A percentile compares a stretch with the other conserved stretches of the same genome.
Conservation (phyloP, 2,797 vertebrate genomes). For the Microctenopoma stevenorrisi region DNA sequence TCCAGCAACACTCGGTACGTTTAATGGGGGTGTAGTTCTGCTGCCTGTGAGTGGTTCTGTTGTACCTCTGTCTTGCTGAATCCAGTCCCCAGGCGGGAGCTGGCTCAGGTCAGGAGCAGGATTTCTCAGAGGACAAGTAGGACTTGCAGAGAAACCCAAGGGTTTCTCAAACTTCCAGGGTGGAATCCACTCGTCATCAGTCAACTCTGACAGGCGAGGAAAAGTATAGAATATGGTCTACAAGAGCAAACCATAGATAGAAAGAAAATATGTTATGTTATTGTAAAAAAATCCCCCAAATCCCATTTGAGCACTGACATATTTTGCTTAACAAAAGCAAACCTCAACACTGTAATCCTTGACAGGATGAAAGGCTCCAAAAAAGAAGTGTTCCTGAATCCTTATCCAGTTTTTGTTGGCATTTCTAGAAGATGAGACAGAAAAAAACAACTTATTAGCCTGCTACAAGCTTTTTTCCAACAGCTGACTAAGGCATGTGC, state of each 20-base stretch:
- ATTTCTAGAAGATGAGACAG: slow-evolving; percentile 82
- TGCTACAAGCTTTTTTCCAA: background rate
- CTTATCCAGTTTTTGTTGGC: slow-evolving; percentile 93
- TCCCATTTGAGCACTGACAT: background rate
- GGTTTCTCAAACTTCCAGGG: slow-evolving; percentile 87
- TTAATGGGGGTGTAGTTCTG: too few species aligned
- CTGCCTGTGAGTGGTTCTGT: background rate
- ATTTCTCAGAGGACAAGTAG: slow-evolving; percentile 77
- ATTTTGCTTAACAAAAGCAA: slow-evolving; percentile 10
- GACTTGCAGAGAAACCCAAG: slow-evolving; percentile 72
- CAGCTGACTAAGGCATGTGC: slow-evolving; percentile 16
- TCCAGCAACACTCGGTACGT: too few species aligned
- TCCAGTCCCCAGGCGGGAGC: slow-evolving; percentile 89
- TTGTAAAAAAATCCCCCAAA: background rate
- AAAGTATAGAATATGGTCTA: slow-evolving; percentile 93
- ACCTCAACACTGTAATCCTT: slow-evolving; percentile 93
- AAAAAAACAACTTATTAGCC: background rate
- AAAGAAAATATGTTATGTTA: background rate
- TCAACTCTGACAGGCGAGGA: slow-evolving; percentile 90
- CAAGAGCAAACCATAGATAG: slow-evolving; percentile 10
- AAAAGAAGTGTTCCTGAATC: slow-evolving; percentile 98
- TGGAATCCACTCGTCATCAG: slow-evolving; percentile 94
- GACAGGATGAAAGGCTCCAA: slow-evolving; percentile 90
- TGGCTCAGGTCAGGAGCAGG: slow-evolving; percentile 75
- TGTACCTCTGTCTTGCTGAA: slow-evolving; percentile 92